phyloP scores from a whole-genome alignment of 1,140 invertebrate species.

The Microplitis mediator region DNA sequence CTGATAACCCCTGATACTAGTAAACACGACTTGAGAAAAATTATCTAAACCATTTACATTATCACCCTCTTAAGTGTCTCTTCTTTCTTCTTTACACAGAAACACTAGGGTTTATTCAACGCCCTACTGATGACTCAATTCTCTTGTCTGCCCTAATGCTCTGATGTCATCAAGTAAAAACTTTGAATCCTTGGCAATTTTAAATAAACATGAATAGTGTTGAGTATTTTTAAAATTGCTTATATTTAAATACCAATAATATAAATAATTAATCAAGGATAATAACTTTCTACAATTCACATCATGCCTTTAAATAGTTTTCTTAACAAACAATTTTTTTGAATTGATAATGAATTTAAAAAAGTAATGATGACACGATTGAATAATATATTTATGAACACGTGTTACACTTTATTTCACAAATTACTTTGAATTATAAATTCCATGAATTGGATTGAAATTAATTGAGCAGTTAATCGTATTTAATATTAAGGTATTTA shows the following conservation, averaged over 20 bases:
- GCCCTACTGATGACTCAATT: slow-evolving; percentile 4
- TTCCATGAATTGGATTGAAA: not conserved
- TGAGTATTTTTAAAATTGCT: too few species aligned
- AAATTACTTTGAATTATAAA: not conserved
- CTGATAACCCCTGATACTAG: too few species aligned
- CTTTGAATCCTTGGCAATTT: not conserved
- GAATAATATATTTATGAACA: too few species aligned
- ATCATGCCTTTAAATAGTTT: too few species aligned
- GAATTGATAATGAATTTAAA: too few species aligned
- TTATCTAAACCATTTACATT: not conserved
- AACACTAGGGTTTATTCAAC: not conserved
- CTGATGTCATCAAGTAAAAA: not conserved
- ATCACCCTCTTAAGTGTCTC: not conserved
- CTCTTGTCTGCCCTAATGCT: not conserved
- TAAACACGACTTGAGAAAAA: not conserved
- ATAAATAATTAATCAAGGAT: too few species aligned
- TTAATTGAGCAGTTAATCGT: not conserved
- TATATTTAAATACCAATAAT: too few species aligned
- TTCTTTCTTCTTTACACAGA: too few species aligned
- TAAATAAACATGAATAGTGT: too few species aligned
- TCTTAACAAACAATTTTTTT: too few species aligned
- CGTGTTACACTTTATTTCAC: not conserved
- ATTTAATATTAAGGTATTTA: not conserved
- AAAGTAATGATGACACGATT: too few species aligned
- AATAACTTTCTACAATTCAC: too few species aligned